A percentile compares a stretch with the other conserved stretches of the same genome.
These are phyloP conservation scores for Ormyrus rosae DNA, from an alignment of 2,888 invertebrate genomes.

Conservation along the genomic window DNA sequence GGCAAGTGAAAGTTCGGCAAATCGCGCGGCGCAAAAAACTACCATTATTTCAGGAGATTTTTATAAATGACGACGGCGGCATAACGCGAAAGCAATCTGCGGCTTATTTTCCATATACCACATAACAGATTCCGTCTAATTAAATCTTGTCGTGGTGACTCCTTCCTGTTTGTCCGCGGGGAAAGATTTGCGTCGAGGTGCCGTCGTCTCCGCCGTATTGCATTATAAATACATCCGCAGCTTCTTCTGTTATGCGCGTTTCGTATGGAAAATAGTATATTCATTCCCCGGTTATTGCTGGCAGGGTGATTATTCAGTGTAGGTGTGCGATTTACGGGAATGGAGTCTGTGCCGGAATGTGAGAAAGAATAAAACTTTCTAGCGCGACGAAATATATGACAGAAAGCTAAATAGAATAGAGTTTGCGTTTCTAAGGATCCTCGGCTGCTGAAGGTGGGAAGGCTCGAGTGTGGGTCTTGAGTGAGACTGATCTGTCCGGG, in stretches of 20 bases:
- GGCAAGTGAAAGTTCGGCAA: constrained; percentile 33
- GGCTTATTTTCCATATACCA: background rate
- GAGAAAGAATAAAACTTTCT: too few species aligned
- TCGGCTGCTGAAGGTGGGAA: too few species aligned
- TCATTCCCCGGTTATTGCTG: background rate
- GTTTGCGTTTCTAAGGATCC: too few species aligned
- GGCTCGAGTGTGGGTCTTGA: too few species aligned
- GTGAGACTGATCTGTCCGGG: too few species aligned
- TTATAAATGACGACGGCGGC: background rate
- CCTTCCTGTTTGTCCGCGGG: background rate
- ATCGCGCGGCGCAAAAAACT: constrained; percentile 19
- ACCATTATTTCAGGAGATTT: constrained; percentile 25
- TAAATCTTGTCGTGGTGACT: constrained; percentile 3
- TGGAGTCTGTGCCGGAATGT: too few species aligned
- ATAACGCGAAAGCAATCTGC: background rate
- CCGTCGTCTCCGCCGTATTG: background rate
- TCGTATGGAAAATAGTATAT: background rate
- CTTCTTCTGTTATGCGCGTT: background rate
- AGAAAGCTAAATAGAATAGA: too few species aligned
- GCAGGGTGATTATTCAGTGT: too few species aligned
- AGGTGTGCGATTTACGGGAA: too few species aligned
- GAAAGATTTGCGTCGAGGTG: background rate
- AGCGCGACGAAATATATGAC: too few species aligned
- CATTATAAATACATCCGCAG: constrained; percentile 2
- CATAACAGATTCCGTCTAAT: constrained; percentile 14